These are phyloP conservation scores for Notoglanidium macrostoma DNA, from an alignment of 2,797 vertebrate genomes.

Conservation along the genomic window DNA sequence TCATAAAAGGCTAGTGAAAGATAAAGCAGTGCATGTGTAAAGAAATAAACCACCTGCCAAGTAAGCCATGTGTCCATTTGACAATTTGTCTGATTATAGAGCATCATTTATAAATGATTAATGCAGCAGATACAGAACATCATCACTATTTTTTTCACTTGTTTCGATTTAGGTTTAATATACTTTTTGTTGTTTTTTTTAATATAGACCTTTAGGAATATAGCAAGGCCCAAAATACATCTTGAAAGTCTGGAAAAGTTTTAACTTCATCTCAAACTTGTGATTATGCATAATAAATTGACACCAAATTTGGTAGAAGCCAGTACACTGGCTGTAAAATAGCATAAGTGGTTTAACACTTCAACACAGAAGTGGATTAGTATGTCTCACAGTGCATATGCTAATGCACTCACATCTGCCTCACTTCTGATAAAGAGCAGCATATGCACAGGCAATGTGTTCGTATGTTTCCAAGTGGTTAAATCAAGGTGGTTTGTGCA, in stretches of 20 bases:
- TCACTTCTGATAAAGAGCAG: conserved; percentile 69
- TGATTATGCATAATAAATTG: conserved; percentile 56
- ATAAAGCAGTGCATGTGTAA: not conserved
- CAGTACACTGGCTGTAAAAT: conserved; percentile 55
- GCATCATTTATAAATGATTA: not conserved
- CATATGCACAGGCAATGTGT: conserved; percentile 57
- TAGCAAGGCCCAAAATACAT: conserved; percentile 4
- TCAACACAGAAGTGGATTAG: conserved; percentile 67
- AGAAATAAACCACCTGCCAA: not conserved
- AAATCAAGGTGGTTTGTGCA: conserved; percentile 69
- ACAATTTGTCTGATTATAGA: not conserved
- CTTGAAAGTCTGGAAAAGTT: not conserved
- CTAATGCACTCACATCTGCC: conserved; percentile 68
- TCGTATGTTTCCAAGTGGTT: conserved; percentile 57
- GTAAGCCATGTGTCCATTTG: not conserved
- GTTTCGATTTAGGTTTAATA: not conserved
- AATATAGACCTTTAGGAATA: not conserved
- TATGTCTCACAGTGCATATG: conserved; percentile 63
- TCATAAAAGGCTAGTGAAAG: not conserved
- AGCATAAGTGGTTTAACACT: conserved; percentile 63
- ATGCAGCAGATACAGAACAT: not conserved
- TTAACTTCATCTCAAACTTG: conserved; percentile 48
- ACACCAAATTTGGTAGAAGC: conserved; percentile 41
- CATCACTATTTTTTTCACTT: not conserved
- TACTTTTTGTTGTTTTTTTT: not conserved